Base-by-base conservation (phyloP, 1,140 invertebrate genomes). In the Caenorhabditis briggsae region DNA sequence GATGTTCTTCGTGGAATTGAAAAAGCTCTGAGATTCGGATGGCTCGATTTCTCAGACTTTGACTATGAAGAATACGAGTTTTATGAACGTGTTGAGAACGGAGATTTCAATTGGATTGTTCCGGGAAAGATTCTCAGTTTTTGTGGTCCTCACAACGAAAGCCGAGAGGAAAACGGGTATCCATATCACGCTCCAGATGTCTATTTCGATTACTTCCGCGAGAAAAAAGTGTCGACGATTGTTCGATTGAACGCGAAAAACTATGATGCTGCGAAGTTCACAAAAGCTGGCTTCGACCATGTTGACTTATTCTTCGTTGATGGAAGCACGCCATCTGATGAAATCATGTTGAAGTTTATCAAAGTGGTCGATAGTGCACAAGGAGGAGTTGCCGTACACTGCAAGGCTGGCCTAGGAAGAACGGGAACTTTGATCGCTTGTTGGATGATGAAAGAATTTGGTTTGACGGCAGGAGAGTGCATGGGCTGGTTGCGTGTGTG, bases 31-130 rank as follows among this genome's bases (percentile, higher is more conserved):
- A 70, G 94, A 88, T 95, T 96, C 89, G 95, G 96, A 84, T 99
- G 99, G 93, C 97, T 99, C 92, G 95, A 98, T 93, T 98, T 99
- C 93, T 94, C 95, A 61, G 96, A 96, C 92, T 99, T 99, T 93
- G 95, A 98, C 94, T 94, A 96, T 7, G 95, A 97, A 61, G 97
- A 99, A 93, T 99, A 99, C 93, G 96, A 98, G 93, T 95, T 95
- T 93, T 97, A 96, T 93, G 94, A 97, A 95, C 95, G 96, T 94
- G 97, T 99, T 20, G 96, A 98, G 93, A 98, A 98, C 93, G 98
- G 98, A 43, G 98, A 99, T 93, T 95, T 99, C 82, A 99, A 99
- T 94, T 99, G 98, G 98, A 97, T 99, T 91, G 94, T 99, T 56
- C 98, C 98, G 12, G 95, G 95, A 86, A 99, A 99, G 94, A 97